These are phyloP conservation scores for Cistogaster globosa DNA, from an alignment of 2,888 invertebrate genomes.

Conservation along the genomic window DNA sequence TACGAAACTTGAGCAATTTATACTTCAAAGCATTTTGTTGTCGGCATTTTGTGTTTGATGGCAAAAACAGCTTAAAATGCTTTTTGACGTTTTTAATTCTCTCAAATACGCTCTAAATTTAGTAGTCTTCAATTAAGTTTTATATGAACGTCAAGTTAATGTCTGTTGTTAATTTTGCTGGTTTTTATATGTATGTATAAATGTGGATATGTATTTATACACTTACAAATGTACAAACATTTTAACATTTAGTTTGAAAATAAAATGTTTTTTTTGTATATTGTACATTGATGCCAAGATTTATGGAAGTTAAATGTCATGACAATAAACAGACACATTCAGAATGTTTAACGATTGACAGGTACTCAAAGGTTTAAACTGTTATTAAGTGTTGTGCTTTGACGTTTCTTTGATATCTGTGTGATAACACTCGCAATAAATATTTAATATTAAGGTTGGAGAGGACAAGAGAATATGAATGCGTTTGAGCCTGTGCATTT, in stretches of 20 bases:
- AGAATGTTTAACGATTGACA: slow-evolving; percentile 78
- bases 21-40: slow-evolving; percentile 70
- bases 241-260: slow-evolving; percentile 45
- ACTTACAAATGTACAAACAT: neutral
- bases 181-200: neutral
- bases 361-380: slow-evolving; percentile 78
- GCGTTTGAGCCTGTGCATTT: slow-evolving; percentile 8
- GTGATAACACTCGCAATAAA: slow-evolving; percentile 73
- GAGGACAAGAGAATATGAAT: neutral
- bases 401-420: slow-evolving; percentile 72
- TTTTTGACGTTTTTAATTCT: slow-evolving; percentile 80
- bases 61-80: slow-evolving; percentile 76
- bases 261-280: slow-evolving; percentile 30
- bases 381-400: slow-evolving; percentile 75
- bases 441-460: slow-evolving; percentile 4
- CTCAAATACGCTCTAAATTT: slow-evolving; percentile 70
- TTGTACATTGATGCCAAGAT: slow-evolving; percentile 65
- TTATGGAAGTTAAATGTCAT: slow-evolving; percentile 72
- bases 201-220: neutral
- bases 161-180: slow-evolving; percentile 54
- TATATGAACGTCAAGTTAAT: slow-evolving; percentile 60
- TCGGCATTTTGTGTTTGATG: slow-evolving; percentile 65
- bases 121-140: slow-evolving; percentile 65
- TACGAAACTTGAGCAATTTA: slow-evolving; percentile 67
- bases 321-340: slow-evolving; percentile 71